Percentiles rank a stretch among this genome's conserved stretches.
Conservation (phyloP, 2,888 invertebrate species). For the Lepeophtheirus nordmannii region DNA sequence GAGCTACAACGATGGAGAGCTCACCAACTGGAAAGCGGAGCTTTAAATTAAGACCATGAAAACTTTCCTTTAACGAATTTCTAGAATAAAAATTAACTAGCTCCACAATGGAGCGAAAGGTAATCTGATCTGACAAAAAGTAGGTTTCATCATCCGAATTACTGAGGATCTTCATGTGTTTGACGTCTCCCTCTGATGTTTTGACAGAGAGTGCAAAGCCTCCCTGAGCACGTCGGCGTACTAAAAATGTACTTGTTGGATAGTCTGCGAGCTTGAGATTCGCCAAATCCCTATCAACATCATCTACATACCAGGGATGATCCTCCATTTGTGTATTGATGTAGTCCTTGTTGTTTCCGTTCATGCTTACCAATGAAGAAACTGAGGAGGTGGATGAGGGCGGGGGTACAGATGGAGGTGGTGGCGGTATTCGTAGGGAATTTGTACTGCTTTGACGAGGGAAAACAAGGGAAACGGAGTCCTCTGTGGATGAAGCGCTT, state of each 20-base stretch:
- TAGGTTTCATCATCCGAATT: constrained; percentile 19
- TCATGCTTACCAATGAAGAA: constrained; percentile 4
- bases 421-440: neutral
- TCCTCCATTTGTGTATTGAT: constrained; percentile 22
- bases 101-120: constrained; percentile 26
- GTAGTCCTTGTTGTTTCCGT: constrained; percentile 17
- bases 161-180: constrained; percentile 28
- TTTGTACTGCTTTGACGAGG: neutral
- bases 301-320: constrained; percentile 25
- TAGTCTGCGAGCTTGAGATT: constrained; percentile 17
- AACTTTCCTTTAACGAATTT: constrained; percentile 8
- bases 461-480: neutral
- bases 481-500: neutral
- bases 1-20: neutral
- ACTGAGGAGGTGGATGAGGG: neutral
- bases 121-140: constrained; percentile 17
- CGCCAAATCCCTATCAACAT: constrained; percentile 18
- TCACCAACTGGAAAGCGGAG: constrained; percentile 17
- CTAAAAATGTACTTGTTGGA: constrained; percentile 17
- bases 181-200: constrained; percentile 26
- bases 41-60: constrained; percentile 7
- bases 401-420: neutral
- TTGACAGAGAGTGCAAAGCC: constrained; percentile 24
- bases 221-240: constrained; percentile 3
- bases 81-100: constrained; percentile 26